These are phyloP conservation scores for Drosophila picticornis DNA, from an alignment of 2,888 invertebrate species.

Conservation along the genomic window DNA sequence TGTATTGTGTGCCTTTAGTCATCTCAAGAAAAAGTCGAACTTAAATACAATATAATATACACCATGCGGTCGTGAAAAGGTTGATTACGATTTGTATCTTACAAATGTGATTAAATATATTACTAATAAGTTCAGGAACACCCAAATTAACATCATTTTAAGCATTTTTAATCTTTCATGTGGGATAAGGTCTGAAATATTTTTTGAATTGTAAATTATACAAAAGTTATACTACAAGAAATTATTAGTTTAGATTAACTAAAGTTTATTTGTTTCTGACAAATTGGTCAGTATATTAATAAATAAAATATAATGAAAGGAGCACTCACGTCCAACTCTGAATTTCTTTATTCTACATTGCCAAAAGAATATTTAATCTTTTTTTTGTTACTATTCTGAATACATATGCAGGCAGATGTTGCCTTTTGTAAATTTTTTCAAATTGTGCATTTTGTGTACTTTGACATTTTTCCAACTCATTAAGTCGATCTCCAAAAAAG, in stretches of 20 bases:
- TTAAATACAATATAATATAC: not conserved
- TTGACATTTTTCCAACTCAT: constrained; percentile 72
- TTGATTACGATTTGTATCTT: not conserved
- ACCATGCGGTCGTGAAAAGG: not conserved
- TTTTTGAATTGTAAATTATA: not conserved
- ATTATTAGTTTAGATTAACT: not conserved
- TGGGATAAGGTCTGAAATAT: not conserved
- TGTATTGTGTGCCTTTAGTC: not conserved
- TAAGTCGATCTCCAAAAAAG: constrained; percentile 38
- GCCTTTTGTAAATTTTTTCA: not conserved
- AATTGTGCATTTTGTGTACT: constrained; percentile 14
- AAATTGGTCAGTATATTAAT: not conserved
- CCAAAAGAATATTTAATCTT: not conserved
- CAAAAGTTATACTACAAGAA: not conserved
- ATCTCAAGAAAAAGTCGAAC: not conserved
- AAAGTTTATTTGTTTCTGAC: not conserved
- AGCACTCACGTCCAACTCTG: not conserved
- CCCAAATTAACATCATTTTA: fast-evolving
- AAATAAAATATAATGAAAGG: not conserved
- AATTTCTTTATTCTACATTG: not conserved
- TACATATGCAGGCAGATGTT: constrained; percentile 10
- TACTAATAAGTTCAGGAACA: not conserved
- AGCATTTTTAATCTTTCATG: not conserved
- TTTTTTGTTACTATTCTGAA: not conserved
- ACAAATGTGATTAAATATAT: too few relatives aligned